Percentiles rank a stretch among this genome's conserved stretches.
Conservation (phyloP, 2,113 vertebrate genomes). For the Arvicanthis niloticus region DNA sequence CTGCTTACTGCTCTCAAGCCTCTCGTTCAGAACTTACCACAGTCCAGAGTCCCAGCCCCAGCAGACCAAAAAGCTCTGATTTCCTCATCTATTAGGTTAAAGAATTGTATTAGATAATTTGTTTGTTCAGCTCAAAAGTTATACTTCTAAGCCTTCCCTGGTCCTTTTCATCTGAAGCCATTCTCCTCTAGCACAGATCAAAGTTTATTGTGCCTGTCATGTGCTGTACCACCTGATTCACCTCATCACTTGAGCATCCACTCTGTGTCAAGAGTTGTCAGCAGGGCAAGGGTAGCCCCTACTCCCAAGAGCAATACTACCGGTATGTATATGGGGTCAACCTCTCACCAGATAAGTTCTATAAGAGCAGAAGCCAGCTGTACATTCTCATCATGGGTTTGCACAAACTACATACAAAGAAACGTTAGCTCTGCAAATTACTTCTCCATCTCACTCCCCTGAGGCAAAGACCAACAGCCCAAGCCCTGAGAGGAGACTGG, state of each 20-base stretch:
- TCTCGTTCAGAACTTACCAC: background rate
- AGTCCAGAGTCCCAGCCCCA: background rate
- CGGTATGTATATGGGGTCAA: background rate
- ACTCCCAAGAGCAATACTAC: background rate
- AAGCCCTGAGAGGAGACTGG: background rate
- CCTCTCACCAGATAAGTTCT: background rate
- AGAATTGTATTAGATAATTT: background rate
- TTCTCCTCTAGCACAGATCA: background rate
- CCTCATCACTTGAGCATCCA: background rate
- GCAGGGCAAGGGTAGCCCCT: background rate
- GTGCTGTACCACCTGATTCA: background rate
- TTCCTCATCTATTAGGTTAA: conserved; percentile 46
- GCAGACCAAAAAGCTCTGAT: background rate
- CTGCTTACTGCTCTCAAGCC: background rate
- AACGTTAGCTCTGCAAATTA: background rate
- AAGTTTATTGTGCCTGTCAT: background rate
- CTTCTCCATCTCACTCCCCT: background rate
- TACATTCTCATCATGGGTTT: background rate
- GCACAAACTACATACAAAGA: background rate
- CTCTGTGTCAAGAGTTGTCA: background rate
- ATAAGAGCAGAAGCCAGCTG: background rate
- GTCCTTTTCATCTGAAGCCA: conserved; percentile 1
- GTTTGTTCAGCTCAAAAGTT: conserved; percentile 20
- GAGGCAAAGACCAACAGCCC: background rate
- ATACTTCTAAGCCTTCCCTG: background rate